phyloP scores from a whole-genome alignment of 2,113 vertebrate genomes.

The Colinus virginianus region DNA sequence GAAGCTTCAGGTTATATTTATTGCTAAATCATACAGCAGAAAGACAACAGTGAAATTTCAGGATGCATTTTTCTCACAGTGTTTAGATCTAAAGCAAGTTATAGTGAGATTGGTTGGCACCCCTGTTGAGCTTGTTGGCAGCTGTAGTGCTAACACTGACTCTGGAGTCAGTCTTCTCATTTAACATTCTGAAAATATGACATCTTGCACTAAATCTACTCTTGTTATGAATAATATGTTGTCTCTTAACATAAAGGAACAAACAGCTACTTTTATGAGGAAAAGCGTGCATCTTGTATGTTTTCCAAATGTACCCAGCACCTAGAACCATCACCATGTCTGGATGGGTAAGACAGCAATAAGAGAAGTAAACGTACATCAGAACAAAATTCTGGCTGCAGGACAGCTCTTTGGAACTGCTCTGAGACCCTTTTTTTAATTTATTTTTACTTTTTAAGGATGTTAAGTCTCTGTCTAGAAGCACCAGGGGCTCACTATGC shows the following conservation, averaged over 20 bases:
- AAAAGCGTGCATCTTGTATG: neutral
- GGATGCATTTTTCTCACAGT: neutral
- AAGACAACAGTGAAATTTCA: slow-evolving; percentile 3
- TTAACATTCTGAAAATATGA: slow-evolving; percentile 32
- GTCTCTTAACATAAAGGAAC: slow-evolving; percentile 33
- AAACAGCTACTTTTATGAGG: slow-evolving; percentile 21
- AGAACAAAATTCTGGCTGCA: neutral
- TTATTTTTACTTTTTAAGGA: too few relatives aligned
- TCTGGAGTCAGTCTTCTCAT: slow-evolving; percentile 21
- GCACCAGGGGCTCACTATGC: too few relatives aligned
- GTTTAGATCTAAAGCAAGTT: neutral
- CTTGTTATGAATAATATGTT: slow-evolving; percentile 41
- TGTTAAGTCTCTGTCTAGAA: too few relatives aligned
- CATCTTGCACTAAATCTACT: slow-evolving; percentile 35
- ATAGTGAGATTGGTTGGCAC: neutral
- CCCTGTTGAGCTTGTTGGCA: slow-evolving; percentile 49
- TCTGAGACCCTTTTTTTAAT: neutral
- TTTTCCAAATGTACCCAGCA: slow-evolving; percentile 26
- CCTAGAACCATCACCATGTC: neutral
- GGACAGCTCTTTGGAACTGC: neutral
- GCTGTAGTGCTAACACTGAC: neutral
- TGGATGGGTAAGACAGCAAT: neutral
- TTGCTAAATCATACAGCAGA: neutral
- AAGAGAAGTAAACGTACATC: too few relatives aligned
- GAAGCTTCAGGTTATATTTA: neutral